phyloP scores from a whole-genome alignment of 2,888 invertebrate genomes.

The Drosophila kanekoi region DNA sequence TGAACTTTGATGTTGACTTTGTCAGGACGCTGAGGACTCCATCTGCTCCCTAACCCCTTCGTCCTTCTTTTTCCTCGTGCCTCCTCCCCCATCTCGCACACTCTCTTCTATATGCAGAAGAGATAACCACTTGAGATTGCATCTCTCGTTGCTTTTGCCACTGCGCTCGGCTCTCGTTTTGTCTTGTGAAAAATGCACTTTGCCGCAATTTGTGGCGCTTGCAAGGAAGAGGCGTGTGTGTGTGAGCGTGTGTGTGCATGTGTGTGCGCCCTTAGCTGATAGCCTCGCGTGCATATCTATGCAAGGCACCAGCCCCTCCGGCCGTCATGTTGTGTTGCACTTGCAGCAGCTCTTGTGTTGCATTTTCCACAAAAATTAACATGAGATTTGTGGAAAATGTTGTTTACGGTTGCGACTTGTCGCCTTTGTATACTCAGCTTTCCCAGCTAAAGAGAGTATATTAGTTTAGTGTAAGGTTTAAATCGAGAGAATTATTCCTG shows the following conservation, averaged over 20 bases:
- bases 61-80: neutral
- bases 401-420: constrained; percentile 29
- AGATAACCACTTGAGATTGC: constrained; percentile 82
- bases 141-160: constrained; percentile 49
- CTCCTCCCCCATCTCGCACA: neutral
- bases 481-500: too few relatives aligned
- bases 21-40: constrained; percentile 38
- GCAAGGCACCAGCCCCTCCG: constrained; percentile 24
- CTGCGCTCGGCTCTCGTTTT: constrained; percentile 27
- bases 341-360: constrained; percentile 29
- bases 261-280: constrained; percentile 20
- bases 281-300: constrained; percentile 25
- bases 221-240: constrained; percentile 15
- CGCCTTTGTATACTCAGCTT: constrained; percentile 7
- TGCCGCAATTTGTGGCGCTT: constrained; percentile 71
- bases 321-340: constrained; percentile 32
- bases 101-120: constrained; percentile 41
- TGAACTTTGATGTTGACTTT: constrained; percentile 82
- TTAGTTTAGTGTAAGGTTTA: neutral
- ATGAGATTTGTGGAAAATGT: constrained; percentile 52
- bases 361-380: constrained; percentile 56
- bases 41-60: neutral
- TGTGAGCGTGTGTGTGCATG: constrained; percentile 6
- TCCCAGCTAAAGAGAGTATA: neutral
- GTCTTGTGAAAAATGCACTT: constrained; percentile 77